Conservation (phyloP, 1,140 invertebrate species). For the Orussus abietinus region DNA sequence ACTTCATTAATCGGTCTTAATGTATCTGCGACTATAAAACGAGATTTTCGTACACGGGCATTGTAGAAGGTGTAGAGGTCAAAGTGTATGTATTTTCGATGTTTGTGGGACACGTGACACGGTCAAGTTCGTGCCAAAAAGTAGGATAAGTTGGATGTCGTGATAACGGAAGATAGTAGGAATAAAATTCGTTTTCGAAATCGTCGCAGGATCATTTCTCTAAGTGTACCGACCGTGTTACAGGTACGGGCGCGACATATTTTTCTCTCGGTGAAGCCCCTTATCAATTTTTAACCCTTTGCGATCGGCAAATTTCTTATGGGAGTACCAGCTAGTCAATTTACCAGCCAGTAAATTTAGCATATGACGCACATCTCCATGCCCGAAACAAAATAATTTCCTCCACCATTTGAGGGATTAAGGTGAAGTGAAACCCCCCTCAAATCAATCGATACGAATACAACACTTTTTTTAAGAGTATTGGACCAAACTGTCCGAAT, state of each 20-base stretch:
- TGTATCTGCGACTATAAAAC: background rate
- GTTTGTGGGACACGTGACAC: background rate
- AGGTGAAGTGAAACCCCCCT: too few relatives aligned
- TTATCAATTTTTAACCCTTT: background rate
- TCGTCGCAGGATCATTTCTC: background rate
- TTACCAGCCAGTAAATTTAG: too few relatives aligned
- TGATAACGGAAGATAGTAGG: background rate
- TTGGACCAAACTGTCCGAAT: too few relatives aligned
- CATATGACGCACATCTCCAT: too few relatives aligned
- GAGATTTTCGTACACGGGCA: background rate
- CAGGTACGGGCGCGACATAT: background rate
- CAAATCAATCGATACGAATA: too few relatives aligned
- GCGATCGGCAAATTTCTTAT: background rate
- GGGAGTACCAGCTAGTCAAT: too few relatives aligned
- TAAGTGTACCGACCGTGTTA: background rate
- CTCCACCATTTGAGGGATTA: too few relatives aligned
- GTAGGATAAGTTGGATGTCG: background rate
- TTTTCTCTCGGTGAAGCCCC: background rate
- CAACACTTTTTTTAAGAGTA: too few relatives aligned
- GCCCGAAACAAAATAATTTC: too few relatives aligned
- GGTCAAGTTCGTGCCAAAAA: slow-evolving; percentile 1
- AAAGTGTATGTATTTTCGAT: slow-evolving; percentile 1
- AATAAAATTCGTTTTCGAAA: background rate
- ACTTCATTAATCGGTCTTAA: background rate
- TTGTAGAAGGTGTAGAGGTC: background rate